Base-by-base conservation (phyloP, 2,797 vertebrate genomes). In the Protonibea diacanthus region DNA sequence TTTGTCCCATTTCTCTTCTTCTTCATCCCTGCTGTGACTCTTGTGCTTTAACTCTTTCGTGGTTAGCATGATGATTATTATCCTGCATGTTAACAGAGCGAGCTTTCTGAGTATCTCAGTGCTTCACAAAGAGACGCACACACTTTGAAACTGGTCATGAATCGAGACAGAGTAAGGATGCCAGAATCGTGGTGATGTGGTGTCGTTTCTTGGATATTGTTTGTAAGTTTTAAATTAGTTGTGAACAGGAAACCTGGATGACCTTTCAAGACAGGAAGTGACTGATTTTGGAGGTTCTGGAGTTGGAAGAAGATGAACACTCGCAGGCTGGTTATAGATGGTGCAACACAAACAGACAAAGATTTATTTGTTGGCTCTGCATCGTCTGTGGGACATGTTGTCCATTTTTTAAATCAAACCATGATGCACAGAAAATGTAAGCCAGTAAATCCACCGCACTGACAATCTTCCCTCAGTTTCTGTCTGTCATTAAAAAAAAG, bases 1-100 rank as follows among this genome's bases (percentile, higher is more conserved):
- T n/a, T 18, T 57, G 62, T 47, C 58, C 57, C 12, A 47, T 72
- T 68, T 74, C 45, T 3, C 33, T 38, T 14, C 42, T 25, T 27
- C 52, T 64, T 44, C 0, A 4, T 71, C 45, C n/a, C 47, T 66
- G 42, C 33, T 25, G 48, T 27, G 25, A 59, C 17, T 21, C 33
- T 29, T 59, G 12, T 3, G 12, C 25, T 11, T 67, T 6, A 45
- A 5, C 23, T 33, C 4, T 40, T 18, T 8, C 1, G n/a, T 6
- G 29, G 2, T 55, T 8, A 20, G 8, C 51, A 1, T 25, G 5
- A 4, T 21, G 18, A 57, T 45, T 8, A 21, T 23, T 33, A 45
- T 53, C 1, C 20, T 38, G 14, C 3, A 29, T 6, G 29, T 44
- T 9, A 47, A 47, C 5, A 42, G 17, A 56, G 27, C 18, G 29